Evolutionary conservation across 2,113 vertebrate species (phyloP), one percentile per base, ranked within the genome.

Genomic region (Hippocampus mohnikei): DNA sequence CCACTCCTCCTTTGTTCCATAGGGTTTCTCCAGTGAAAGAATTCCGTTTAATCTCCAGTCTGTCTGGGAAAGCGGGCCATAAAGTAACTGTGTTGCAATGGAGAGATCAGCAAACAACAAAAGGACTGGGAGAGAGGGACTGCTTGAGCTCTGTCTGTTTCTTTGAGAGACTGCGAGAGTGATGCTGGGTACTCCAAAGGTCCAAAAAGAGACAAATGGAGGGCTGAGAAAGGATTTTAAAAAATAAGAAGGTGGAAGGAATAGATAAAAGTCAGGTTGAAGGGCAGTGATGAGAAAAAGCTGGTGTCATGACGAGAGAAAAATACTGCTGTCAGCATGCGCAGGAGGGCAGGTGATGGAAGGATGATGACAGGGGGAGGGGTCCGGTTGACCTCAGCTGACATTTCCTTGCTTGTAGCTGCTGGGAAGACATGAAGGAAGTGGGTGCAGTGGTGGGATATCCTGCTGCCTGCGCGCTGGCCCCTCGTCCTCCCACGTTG

Each of bases 381-480:
- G 71, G 85, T 56, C 70, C 44, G 37, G 71, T 76, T 86, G 87
- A 89, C 91, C 90, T 72, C 69, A 66, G 60, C 67, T 82, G 81
- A 86, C 89, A 86, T 86, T 81, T 81, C 78, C 58, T 81, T 84
- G 78, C 77, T 84, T 73, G 80, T 69, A 76, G 81, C 82, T 87
- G 83, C 84, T 89, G 89, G 86, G 84, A 88, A 84, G 82, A 75
- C 71, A 55, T 56, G 72, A 84, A 85, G 90, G 90, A 92, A 92
- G 76, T 84, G 88, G 88, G 88, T 1, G 85, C 71, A 86, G 79
- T 72, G 87, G 79, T 84, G 89, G 91, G 92, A 93, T 88, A 91
- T 93, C 92, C 92, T 92, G 86, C 79, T 29, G 66, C 55, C 83
- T 82, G 85, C 77, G 78, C 63, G 75, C 78, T 84, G 73, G 88